Percentiles rank a stretch among this genome's conserved stretches.
These are phyloP conservation scores for Trachythela sp. DNA, from an alignment of 64 coral and sea anemone genomes.

Conservation along the genomic window DNA sequence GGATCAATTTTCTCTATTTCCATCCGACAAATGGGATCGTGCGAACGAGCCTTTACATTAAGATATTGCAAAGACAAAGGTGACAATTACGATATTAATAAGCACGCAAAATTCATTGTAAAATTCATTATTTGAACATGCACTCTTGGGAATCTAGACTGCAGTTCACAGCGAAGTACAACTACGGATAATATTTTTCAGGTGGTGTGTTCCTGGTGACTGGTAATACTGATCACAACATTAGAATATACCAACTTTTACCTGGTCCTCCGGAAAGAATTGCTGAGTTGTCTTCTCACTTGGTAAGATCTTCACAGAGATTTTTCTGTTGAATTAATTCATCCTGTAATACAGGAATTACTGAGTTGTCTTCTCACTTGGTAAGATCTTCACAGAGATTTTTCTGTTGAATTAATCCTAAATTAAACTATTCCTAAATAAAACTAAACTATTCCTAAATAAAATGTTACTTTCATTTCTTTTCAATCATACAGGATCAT, in stretches of 20 bases:
- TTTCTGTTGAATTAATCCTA: neutral
- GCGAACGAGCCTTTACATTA: too few species aligned
- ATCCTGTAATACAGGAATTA: slow-evolving; percentile 59
- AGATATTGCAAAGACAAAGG: too few species aligned
- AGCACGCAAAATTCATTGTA: too few species aligned
- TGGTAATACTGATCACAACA: slow-evolving; percentile 92
- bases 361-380: slow-evolving; percentile 75
- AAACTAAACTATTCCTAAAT: too few species aligned
- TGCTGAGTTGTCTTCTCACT: slow-evolving; percentile 79
- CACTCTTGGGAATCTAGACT: too few species aligned
- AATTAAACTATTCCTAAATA: too few species aligned
- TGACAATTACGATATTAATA: too few species aligned
- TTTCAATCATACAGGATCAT: slow-evolving; percentile 60
- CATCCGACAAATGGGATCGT: too few species aligned
- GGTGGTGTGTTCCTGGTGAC: slow-evolving; percentile 88
- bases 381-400: slow-evolving; percentile 15
- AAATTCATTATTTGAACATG: too few species aligned
- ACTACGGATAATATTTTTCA: neutral
- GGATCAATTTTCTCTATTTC: too few species aligned
- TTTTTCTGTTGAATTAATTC: neutral
- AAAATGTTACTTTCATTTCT: neutral
- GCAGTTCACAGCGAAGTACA: too few species aligned
- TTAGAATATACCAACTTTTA: slow-evolving; percentile 80
- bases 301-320: slow-evolving; percentile 16
- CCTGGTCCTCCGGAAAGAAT: slow-evolving; percentile 95